phyloP scores from a whole-genome alignment of 2,113 vertebrate species.

The Vireo altiloquus region DNA sequence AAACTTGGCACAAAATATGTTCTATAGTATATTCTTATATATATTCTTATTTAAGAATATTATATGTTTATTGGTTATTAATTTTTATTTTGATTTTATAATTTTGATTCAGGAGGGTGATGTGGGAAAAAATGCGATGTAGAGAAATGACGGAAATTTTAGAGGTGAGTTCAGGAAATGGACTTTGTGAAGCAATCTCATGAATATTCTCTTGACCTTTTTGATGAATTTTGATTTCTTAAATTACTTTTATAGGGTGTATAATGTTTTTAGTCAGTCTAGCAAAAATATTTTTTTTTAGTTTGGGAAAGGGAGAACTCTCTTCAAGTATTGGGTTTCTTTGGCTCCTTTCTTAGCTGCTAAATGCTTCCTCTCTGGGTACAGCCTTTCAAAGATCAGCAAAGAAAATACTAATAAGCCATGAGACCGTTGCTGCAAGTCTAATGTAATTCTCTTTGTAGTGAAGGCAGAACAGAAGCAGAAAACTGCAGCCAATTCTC shows the following conservation, averaged over 20 bases:
- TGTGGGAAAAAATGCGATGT: neutral
- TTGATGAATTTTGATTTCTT: neutral
- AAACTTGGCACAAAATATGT: neutral
- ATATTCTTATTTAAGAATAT: neutral
- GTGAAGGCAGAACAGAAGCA: neutral
- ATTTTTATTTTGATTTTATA: neutral
- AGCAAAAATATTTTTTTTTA: neutral
- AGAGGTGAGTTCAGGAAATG: neutral
- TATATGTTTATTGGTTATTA: neutral
- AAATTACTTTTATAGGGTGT: neutral
- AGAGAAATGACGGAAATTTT: neutral
- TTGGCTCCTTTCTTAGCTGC: neutral
- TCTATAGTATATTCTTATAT: neutral
- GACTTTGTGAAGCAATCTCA: neutral
- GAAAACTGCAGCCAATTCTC: neutral
- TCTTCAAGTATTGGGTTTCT: neutral
- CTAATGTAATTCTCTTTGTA: constrained; percentile 18
- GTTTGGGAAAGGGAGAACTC: neutral
- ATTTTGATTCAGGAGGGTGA: neutral
- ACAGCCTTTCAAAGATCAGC: neutral
- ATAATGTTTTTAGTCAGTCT: neutral
- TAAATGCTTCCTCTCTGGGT: neutral
- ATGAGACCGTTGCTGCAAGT: neutral
- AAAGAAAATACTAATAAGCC: constrained; percentile 8
- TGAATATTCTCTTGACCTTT: neutral